Percentiles rank a stretch among this genome's conserved stretches.
Evolutionary conservation across 1,140 invertebrate species (phyloP).

Genomic region (Drosophila miranda): DNA sequence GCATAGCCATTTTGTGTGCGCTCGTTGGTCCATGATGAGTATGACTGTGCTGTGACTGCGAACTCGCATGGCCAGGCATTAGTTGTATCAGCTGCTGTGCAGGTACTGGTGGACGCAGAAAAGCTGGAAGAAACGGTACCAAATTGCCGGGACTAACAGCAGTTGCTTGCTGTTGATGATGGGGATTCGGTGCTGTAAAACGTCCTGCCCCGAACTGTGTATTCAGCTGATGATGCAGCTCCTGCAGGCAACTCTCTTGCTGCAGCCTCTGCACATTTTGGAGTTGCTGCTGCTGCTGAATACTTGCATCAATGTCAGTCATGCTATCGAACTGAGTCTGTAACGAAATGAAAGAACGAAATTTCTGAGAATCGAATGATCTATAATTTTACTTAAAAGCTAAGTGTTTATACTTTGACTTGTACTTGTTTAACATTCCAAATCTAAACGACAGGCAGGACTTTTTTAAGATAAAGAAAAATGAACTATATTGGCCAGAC

Average conservation of each 20-base stretch:
- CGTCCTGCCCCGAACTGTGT: slow-evolving; percentile 42
- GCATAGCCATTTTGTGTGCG: slow-evolving; percentile 54
- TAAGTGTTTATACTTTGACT: not conserved
- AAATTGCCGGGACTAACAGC: slow-evolving; percentile 31
- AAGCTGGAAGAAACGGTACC: slow-evolving; percentile 68
- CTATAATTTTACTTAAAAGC: not conserved
- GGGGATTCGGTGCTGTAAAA: slow-evolving; percentile 28
- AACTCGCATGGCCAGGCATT: slow-evolving; percentile 33
- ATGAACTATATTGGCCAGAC: too few relatives aligned
- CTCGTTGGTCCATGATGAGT: slow-evolving; percentile 19
- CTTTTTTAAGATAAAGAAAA: too few relatives aligned
- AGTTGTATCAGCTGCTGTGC: slow-evolving; percentile 49
- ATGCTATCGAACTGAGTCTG: slow-evolving; percentile 63
- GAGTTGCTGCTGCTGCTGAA: slow-evolving; percentile 60
- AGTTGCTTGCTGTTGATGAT: slow-evolving; percentile 41
- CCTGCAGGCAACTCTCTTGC: slow-evolving; percentile 64
- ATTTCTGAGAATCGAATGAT: not conserved
- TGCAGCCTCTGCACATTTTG: slow-evolving; percentile 62
- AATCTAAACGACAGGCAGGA: too few relatives aligned
- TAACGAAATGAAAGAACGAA: slow-evolving; percentile 5
- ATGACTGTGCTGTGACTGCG: slow-evolving; percentile 31
- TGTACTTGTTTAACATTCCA: not conserved
- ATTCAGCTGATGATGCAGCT: slow-evolving; percentile 65
- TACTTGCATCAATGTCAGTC: slow-evolving; percentile 61
- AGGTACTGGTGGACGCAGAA: slow-evolving; percentile 55